phyloP scores from a whole-genome alignment of 2,113 vertebrate genomes.

The Zosterops hypoxanthus region DNA sequence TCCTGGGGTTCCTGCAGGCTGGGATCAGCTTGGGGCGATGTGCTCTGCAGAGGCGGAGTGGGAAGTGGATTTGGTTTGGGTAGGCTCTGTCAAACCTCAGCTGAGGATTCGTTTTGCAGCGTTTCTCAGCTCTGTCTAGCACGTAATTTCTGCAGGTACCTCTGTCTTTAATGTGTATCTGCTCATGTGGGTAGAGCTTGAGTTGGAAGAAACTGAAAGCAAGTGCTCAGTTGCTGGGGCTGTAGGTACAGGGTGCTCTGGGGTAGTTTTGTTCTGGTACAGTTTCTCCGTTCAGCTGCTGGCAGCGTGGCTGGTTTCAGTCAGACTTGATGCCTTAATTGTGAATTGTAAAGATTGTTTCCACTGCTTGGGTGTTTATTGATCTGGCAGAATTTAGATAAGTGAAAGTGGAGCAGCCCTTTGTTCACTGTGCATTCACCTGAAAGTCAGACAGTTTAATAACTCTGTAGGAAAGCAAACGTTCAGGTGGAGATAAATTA shows the following conservation, averaged over 20 bases:
- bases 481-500: not conserved
- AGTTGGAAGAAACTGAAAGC: constrained; percentile 43
- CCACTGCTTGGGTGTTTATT: not conserved
- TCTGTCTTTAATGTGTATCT: not conserved
- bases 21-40: fast-evolving
- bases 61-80: not conserved
- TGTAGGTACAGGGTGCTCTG: fast-evolving
- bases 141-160: not conserved
- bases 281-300: fast-evolving
- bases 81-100: not conserved
- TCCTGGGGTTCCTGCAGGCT: not conserved
- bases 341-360: not conserved
- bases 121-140: not conserved
- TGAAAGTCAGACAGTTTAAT: not conserved
- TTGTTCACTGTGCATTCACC: not conserved
- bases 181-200: not conserved
- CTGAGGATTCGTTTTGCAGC: not conserved
- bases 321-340: not conserved
- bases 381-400: constrained; percentile 2
- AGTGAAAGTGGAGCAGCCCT: not conserved
- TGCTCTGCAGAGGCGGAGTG: not conserved
- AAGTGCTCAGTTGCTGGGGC: not conserved
- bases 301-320: not conserved
- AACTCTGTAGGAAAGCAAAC: not conserved
- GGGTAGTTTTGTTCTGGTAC: not conserved